These are phyloP conservation scores for Hedychridium roseum DNA, from an alignment of 2,888 invertebrate genomes.

Conservation along the genomic window DNA sequence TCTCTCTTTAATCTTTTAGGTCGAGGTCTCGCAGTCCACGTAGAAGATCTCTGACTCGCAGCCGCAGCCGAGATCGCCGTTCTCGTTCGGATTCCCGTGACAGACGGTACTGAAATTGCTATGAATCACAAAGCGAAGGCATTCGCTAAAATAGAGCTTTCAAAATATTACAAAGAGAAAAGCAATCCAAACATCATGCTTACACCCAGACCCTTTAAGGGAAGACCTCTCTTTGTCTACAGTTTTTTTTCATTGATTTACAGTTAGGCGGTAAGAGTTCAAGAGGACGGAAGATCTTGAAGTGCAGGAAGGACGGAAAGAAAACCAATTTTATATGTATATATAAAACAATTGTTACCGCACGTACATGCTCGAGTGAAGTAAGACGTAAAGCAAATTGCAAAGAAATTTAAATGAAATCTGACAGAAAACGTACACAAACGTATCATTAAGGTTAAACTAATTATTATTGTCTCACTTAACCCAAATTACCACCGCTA, in stretches of 20 bases:
- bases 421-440: too few species aligned
- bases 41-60: conserved; percentile 58
- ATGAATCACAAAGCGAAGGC: too few species aligned
- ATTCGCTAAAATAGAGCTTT: too few species aligned
- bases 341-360: conserved; percentile 35
- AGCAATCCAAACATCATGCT: too few species aligned
- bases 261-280: conserved; percentile 49
- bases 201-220: too few species aligned
- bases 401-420: too few species aligned
- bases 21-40: conserved; percentile 60
- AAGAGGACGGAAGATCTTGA: conserved; percentile 43
- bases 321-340: conserved; percentile 51
- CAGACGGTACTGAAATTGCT: conserved; percentile 54
- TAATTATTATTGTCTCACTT: too few species aligned
- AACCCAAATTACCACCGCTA: too few species aligned
- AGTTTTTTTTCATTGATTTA: conserved; percentile 42
- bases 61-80: conserved; percentile 61
- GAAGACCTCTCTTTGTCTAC: too few species aligned
- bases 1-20: conserved; percentile 51
- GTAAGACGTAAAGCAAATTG: too few species aligned
- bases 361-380: conserved; percentile 23
- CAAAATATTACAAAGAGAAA: too few species aligned
- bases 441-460: too few species aligned
- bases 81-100: conserved; percentile 62
- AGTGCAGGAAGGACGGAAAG: conserved; percentile 44